A percentile compares a stretch with the other conserved stretches of the same genome.
Conservation (phyloP, 2,888 invertebrate species). For the Troides helena region DNA sequence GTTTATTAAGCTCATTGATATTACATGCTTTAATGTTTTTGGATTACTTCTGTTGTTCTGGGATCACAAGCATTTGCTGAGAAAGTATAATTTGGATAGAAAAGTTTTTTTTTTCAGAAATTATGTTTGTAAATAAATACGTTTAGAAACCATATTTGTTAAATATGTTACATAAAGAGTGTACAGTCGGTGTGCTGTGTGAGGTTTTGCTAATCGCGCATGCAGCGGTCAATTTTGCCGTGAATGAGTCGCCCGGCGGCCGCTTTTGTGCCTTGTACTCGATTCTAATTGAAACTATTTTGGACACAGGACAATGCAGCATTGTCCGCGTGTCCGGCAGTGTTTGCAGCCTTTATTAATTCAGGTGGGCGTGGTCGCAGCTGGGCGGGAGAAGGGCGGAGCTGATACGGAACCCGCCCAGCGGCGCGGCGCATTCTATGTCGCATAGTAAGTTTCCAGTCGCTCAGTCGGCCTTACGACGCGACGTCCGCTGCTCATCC, state of each 20-base stretch:
- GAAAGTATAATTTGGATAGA: too few relatives aligned
- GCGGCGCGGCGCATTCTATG: constrained; percentile 46
- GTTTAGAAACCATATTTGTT: neutral
- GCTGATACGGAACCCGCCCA: constrained; percentile 51
- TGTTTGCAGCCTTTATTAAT: constrained; percentile 80
- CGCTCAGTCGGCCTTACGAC: constrained; percentile 69
- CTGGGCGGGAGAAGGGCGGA: constrained; percentile 64
- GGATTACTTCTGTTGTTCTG: too few relatives aligned
- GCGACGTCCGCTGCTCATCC: constrained; percentile 64
- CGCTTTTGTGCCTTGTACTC: constrained; percentile 72
- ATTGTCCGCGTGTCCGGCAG: constrained; percentile 78
- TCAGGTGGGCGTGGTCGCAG: constrained; percentile 68
- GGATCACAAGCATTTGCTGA: too few relatives aligned
- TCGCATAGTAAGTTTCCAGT: constrained; percentile 39
- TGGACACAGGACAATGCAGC: constrained; percentile 75
- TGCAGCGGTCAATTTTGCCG: constrained; percentile 70
- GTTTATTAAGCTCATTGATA: too few relatives aligned
- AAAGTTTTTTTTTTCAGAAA: neutral
- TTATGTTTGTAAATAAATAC: neutral
- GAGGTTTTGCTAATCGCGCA: constrained; percentile 41
- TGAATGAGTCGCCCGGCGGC: constrained; percentile 65
- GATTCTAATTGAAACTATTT: constrained; percentile 80
- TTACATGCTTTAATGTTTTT: too few relatives aligned
- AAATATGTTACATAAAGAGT: constrained; percentile 10
- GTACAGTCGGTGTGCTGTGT: neutral